Evolutionary conservation across 2,113 vertebrate genomes (phyloP).

Genomic region (Polyodon spathula): DNA sequence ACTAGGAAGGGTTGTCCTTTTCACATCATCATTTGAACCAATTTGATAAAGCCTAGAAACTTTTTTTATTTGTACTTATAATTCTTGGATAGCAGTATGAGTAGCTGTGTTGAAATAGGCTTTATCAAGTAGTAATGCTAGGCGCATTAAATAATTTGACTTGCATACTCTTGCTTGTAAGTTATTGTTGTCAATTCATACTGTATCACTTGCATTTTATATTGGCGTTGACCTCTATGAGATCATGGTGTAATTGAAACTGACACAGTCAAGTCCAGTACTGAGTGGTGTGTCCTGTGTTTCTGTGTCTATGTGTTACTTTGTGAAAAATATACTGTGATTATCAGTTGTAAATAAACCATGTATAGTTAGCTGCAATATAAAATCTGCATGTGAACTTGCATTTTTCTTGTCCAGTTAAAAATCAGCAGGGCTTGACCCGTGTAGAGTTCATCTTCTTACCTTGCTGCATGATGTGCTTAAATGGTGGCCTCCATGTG

Average conservation of each 20-base stretch:
- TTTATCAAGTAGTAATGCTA: not conserved
- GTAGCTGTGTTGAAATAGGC: too few species aligned
- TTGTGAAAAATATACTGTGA: not conserved
- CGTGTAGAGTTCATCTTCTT: conserved; percentile 3
- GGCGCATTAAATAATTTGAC: conserved; percentile 17
- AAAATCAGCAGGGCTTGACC: not conserved
- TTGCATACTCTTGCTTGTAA: conserved; percentile 1
- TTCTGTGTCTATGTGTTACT: conserved; percentile 1
- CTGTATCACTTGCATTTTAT: not conserved
- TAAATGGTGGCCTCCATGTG: conserved; percentile 2
- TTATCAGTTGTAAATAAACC: not conserved
- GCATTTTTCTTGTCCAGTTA: conserved; percentile 7
- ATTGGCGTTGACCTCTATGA: conserved; percentile 6
- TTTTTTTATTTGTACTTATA: too few species aligned
- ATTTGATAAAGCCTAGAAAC: too few species aligned
- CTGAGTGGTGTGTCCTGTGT: not conserved
- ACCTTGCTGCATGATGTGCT: conserved; percentile 15
- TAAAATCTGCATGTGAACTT: conserved; percentile 11
- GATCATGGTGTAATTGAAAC: conserved; percentile 6
- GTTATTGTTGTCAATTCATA: conserved; percentile 7
- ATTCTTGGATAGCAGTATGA: too few species aligned
- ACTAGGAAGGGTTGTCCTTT: too few species aligned
- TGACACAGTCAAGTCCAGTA: not conserved
- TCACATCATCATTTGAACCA: too few species aligned
- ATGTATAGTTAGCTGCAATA: not conserved